Percentiles rank a stretch among this genome's conserved stretches.
These are phyloP conservation scores for Cheilinus undulatus DNA, from an alignment of 2,113 vertebrate genomes.

Conservation along the genomic window DNA sequence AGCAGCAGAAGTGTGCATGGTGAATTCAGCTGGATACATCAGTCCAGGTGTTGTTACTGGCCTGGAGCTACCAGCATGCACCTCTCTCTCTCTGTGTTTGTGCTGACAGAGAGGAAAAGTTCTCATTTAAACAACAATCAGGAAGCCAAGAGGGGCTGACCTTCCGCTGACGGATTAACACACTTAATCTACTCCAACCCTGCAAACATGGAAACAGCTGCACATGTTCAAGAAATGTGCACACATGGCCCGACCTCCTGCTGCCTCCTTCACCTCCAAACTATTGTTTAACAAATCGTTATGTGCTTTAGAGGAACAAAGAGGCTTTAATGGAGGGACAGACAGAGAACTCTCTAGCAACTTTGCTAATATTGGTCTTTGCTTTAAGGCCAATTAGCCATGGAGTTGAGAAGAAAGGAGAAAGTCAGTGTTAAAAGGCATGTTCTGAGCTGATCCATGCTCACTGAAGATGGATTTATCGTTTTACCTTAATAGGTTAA, in stretches of 20 bases:
- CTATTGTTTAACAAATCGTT: neutral
- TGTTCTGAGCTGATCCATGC: neutral
- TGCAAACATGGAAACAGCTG: neutral
- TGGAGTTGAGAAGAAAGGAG: neutral
- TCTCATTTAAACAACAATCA: constrained; percentile 35
- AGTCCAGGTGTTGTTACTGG: constrained; percentile 49
- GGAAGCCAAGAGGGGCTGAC: constrained; percentile 28
- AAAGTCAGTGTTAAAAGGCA: neutral
- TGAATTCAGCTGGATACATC: constrained; percentile 42
- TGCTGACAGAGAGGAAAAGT: constrained; percentile 58
- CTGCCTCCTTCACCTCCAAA: neutral
- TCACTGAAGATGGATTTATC: neutral
- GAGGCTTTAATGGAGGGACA: neutral
- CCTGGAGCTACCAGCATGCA: constrained; percentile 28
- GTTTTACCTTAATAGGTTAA: neutral
- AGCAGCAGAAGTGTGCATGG: constrained; percentile 7
- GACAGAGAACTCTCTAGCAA: neutral
- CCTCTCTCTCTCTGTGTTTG: constrained; percentile 12
- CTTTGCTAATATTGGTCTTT: neutral
- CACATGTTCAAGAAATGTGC: neutral
- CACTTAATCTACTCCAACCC: constrained; percentile 8
- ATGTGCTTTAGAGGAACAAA: neutral
- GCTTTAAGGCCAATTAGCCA: neutral
- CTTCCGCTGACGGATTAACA: constrained; percentile 29
- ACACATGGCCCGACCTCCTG: neutral